These are phyloP conservation scores for Cabera pusaria DNA, from an alignment of 2,888 invertebrate genomes.

Conservation along the genomic window DNA sequence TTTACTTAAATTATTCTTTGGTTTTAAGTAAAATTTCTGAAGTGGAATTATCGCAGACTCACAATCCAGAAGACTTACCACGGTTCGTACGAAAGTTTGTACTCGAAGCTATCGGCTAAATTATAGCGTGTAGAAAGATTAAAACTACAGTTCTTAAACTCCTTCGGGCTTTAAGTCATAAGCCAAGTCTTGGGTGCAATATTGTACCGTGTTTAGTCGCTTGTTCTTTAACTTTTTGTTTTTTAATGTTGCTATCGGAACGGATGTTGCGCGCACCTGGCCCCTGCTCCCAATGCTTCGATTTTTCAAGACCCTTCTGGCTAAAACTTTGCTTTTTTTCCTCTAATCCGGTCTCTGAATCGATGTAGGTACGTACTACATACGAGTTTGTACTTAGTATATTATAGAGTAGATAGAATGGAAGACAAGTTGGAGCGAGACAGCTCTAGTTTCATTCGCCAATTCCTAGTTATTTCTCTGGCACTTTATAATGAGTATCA, in stretches of 20 bases:
- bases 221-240: conserved; percentile 52
- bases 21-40: too few relatives aligned
- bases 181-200: conserved; percentile 37
- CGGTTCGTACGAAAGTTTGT: conserved; percentile 23
- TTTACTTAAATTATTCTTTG: too few relatives aligned
- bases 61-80: conserved; percentile 15
- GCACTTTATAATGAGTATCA: conserved; percentile 10
- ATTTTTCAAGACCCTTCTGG: conserved; percentile 40
- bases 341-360: conserved; percentile 22
- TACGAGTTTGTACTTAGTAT: too few relatives aligned
- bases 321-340: conserved; percentile 35
- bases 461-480: conserved; percentile 12
- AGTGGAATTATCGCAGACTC: conserved; percentile 20
- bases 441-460: conserved; percentile 3
- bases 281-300: conserved; percentile 35
- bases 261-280: conserved; percentile 78
- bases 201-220: conserved; percentile 44
- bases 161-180: conserved; percentile 27
- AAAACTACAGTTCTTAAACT: conserved; percentile 31
- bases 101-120: conserved; percentile 26
- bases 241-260: conserved; percentile 41
- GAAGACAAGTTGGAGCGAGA: too few relatives aligned
- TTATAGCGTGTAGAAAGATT: conserved; percentile 29
- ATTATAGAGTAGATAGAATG: too few relatives aligned
- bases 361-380: conserved; percentile 1